Conservation (phyloP, 2,888 invertebrate species). For the Cryptus armator region DNA sequence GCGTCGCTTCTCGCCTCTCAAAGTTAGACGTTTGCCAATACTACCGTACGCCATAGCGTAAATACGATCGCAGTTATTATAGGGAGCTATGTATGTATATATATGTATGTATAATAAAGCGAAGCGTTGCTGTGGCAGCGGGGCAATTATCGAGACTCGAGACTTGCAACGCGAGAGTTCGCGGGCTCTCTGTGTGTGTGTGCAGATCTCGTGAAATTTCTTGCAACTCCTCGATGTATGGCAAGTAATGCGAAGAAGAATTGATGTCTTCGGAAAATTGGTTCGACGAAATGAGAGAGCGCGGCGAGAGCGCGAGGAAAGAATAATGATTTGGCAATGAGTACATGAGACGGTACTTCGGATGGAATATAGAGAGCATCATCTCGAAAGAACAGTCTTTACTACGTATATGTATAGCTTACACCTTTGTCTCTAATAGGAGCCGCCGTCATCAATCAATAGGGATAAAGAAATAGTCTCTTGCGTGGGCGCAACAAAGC, state of each 20-base stretch:
- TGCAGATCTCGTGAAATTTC: slow-evolving; percentile 44
- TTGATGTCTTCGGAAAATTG: slow-evolving; percentile 27
- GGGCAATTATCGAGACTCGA: slow-evolving; percentile 55
- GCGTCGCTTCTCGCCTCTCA: slow-evolving; percentile 55
- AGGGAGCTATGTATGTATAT: slow-evolving; percentile 2
- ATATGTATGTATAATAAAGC: slow-evolving; percentile 31
- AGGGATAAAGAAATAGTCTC: slow-evolving; percentile 11
- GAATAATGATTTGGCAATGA: slow-evolving; percentile 5
- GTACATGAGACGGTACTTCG: neutral
- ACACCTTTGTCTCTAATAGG: neutral
- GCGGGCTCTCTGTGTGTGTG: neutral
- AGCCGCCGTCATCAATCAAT: slow-evolving; percentile 30
- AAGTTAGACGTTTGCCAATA: slow-evolving; percentile 50
- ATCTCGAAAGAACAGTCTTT: neutral
- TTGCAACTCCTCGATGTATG: neutral
- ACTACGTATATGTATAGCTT: neutral
- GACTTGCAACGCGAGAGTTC: slow-evolving; percentile 44
- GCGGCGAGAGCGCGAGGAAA: neutral
- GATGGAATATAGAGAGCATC: neutral
- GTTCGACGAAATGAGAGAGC: neutral
- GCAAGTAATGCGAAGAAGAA: neutral
- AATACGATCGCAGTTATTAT: slow-evolving; percentile 31
- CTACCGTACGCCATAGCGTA: slow-evolving; percentile 32
- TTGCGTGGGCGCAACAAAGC: slow-evolving; percentile 40
- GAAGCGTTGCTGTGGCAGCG: slow-evolving; percentile 33